Evolutionary conservation across 2,113 vertebrate genomes (phyloP).

Genomic region (Callospermophilus lateralis): DNA sequence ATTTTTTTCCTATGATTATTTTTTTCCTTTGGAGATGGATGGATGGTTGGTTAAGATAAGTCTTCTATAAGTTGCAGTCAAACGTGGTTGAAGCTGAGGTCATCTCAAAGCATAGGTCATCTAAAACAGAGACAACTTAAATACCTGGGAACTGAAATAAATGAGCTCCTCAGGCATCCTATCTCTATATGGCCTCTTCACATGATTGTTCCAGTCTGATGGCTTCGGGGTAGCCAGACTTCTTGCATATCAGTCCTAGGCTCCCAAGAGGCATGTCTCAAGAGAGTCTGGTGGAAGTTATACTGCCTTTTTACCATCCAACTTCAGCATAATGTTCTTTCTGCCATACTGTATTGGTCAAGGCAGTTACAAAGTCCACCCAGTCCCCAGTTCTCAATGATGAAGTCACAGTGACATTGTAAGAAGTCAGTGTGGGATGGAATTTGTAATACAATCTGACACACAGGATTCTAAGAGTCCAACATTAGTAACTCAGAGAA

Average conservation of each 20-base stretch:
- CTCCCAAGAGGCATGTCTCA: rapidly evolving
- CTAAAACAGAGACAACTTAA: not conserved
- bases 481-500: not conserved
- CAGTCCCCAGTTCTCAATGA: not conserved
- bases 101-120: not conserved
- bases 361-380: not conserved
- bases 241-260: not conserved
- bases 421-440: not conserved
- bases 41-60: not conserved
- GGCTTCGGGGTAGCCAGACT: not conserved
- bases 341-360: not conserved
- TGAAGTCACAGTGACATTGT: not conserved
- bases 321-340: not conserved
- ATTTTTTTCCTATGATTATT: not conserved
- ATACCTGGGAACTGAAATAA: not conserved
- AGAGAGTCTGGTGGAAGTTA: not conserved
- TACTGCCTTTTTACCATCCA: not conserved
- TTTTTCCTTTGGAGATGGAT: not conserved
- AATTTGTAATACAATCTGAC: not conserved
- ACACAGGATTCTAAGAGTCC: not conserved
- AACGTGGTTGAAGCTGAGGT: not conserved
- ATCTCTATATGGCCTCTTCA: not conserved
- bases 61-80: not conserved
- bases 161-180: not conserved
- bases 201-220: not conserved